phyloP scores from a whole-genome alignment of 2,797 vertebrate genomes.

The Tangara arthus region DNA sequence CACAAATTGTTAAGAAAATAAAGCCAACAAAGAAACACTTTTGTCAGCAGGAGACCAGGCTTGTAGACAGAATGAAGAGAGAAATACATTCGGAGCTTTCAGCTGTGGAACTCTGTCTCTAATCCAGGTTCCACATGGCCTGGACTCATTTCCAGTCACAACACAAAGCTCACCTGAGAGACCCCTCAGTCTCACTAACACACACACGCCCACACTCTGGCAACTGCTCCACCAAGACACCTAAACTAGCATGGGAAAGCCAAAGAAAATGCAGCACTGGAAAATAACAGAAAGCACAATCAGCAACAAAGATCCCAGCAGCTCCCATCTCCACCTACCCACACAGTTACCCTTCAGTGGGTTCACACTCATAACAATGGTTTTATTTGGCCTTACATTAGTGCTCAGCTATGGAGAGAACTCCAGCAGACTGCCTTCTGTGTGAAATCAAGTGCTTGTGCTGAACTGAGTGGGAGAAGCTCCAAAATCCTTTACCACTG shows the following conservation, averaged over 20 bases:
- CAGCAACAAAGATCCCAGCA: not conserved
- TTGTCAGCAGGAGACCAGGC: not conserved
- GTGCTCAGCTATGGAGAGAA: not conserved
- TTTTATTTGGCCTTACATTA: not conserved
- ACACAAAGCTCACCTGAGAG: not conserved
- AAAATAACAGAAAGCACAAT: not conserved
- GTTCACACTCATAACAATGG: not conserved
- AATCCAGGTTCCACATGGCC: not conserved
- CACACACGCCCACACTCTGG: not conserved
- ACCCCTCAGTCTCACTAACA: not conserved
- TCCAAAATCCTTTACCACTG: not conserved
- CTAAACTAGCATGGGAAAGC: not conserved
- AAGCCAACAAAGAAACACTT: not conserved
- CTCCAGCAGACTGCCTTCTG: not conserved
- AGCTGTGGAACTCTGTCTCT: not conserved
- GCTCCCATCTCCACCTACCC: not conserved
- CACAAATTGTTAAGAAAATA: not conserved
- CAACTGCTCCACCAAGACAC: not conserved
- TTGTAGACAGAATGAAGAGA: not conserved
- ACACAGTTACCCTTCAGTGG: fast-evolving
- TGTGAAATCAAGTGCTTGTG: not conserved
- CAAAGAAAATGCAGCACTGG: not conserved
- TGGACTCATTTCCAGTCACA: not conserved
- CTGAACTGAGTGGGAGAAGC: not conserved
- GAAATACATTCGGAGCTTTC: not conserved